Evolutionary conservation across 2,888 invertebrate species (phyloP).

Genomic region (Endotricha flammealis): DNA sequence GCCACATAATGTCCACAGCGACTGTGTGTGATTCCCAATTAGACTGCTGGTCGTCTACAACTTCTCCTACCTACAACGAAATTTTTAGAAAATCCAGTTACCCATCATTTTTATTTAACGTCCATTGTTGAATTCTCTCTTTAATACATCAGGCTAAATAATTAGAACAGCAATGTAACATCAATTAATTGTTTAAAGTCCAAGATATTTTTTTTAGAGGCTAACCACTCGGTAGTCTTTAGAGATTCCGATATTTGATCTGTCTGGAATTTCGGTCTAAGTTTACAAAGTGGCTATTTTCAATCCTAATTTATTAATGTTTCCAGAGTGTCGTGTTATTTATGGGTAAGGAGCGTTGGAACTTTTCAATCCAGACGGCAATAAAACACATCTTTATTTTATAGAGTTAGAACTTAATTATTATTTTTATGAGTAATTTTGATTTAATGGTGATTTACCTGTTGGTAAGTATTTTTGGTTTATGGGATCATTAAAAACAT

Average conservation of each 20-base stretch:
- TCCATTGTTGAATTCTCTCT: neutral
- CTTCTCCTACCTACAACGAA: neutral
- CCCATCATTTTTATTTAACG: neutral
- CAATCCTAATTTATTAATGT: neutral
- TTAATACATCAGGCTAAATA: no score
- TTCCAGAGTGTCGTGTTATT: no score
- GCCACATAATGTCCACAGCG: conserved; percentile 57
- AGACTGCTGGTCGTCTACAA: conserved; percentile 42
- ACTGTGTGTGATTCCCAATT: conserved; percentile 51
- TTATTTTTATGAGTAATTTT: no score
- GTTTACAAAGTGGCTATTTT: neutral
- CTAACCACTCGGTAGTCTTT: neutral
- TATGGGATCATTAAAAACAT: no score
- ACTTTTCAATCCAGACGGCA: no score
- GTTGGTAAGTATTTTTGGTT: no score
- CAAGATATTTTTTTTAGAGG: no score
- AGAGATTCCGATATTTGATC: neutral
- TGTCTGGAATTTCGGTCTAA: neutral
- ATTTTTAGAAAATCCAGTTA: neutral
- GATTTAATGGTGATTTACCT: no score
- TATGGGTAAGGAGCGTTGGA: no score
- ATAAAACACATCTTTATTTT: no score
- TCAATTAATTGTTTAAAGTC: no score
- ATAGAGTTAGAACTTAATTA: no score
- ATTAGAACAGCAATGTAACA: neutral